Base-by-base conservation (phyloP, 2,888 invertebrate genomes). In the Hirtodrosophila alboralis region DNA sequence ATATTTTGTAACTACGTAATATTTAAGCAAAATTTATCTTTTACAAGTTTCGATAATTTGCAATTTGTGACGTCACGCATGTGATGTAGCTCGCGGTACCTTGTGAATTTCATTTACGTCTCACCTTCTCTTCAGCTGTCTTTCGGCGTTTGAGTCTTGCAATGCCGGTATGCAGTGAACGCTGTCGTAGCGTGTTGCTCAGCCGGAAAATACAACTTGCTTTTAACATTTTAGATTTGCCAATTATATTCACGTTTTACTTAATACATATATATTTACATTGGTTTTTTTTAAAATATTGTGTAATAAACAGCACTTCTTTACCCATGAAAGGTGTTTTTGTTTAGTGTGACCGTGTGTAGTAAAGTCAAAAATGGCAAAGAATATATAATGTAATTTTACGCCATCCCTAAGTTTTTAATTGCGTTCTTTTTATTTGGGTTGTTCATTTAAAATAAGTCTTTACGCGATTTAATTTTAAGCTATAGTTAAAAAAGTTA, bases 41-140 rank as follows among this genome's bases (percentile, higher is more conserved):
- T n/a, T n/a, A n/a, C n/a, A n/a, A n/a, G n/a, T n/a, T n/a, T n/a
- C n/a, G n/a, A 6, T 5, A 23, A 43, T 1, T 13, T 36, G 12
- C 16, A 28, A 23, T 23, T 1, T 51, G 16, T 67, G 64, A 70
- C 58, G 70, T 48, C 43, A 48, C 6, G 3, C 4, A 5, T 12
- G 5, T 7, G 2, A 4, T 12, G 9, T 23, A 36, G 8, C 10
- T 7, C 16, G 38, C 9, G 28, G 10, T 1, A 64, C 53, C 58
- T 68, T 33, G 12, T 40, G 0, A 13, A 4, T 33, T 8, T 6
- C 3, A 9, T 26, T 23, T 31, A 6, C 5, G 31, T 31, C 81
- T 72, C 88, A 94, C 94, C 91, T 92, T 92, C 90, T 94, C 93
- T 75, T 94, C 94, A 0, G 91, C 91, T 23, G 93, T 91, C 91